A percentile compares a stretch with the other conserved stretches of the same genome.
phyloP scores from a whole-genome alignment of 2,888 invertebrate species.

The Drosophila sordidapex region DNA sequence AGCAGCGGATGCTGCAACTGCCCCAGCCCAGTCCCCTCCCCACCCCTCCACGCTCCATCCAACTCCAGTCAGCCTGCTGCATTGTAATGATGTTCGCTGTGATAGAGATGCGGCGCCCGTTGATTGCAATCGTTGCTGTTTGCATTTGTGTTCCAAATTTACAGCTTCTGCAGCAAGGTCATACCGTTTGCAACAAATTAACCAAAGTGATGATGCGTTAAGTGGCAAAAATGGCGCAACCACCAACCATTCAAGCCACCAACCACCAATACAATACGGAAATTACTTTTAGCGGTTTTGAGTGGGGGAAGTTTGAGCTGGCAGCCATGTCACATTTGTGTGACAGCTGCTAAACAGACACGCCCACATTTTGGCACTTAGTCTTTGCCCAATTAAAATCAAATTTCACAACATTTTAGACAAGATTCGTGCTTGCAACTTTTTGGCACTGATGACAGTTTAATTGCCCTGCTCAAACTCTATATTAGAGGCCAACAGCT shows the following conservation, averaged over 20 bases:
- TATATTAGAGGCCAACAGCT: constrained; percentile 53
- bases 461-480: constrained; percentile 56
- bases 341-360: constrained; percentile 61
- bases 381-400: constrained; percentile 76
- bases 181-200: constrained; percentile 66
- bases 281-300: constrained; percentile 76
- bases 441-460: constrained; percentile 73
- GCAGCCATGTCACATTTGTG: constrained; percentile 28
- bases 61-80: not conserved
- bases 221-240: constrained; percentile 70
- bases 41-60: not conserved
- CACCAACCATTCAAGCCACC: constrained; percentile 33
- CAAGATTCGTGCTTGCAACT: constrained; percentile 51
- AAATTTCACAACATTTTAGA: constrained; percentile 69
- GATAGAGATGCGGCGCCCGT: constrained; percentile 69
- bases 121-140: constrained; percentile 72
- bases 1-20: constrained; percentile 66
- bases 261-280: constrained; percentile 55
- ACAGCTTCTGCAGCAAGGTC: constrained; percentile 75
- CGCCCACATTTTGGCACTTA: constrained; percentile 57
- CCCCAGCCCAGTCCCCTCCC: constrained; percentile 16
- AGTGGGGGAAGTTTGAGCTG: not conserved
- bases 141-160: constrained; percentile 79
- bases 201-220: constrained; percentile 79
- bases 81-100: constrained; percentile 51